phyloP scores from a whole-genome alignment of 2,113 vertebrate genomes.

The Cryptotis parvus region DNA sequence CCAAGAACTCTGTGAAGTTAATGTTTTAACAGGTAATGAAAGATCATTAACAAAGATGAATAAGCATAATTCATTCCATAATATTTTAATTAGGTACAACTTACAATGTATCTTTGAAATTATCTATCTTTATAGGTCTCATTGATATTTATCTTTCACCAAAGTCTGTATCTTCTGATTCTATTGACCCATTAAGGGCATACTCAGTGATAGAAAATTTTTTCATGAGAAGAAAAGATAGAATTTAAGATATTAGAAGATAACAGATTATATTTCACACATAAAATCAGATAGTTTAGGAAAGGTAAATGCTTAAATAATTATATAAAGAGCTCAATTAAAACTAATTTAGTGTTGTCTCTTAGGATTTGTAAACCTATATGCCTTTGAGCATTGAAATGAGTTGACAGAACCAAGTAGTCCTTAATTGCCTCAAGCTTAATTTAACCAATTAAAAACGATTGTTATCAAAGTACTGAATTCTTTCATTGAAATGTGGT shows the following conservation, averaged over 20 bases:
- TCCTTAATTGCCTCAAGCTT: conserved; percentile 38
- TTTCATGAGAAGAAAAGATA: conserved; percentile 44
- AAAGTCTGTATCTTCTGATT: conserved; percentile 57
- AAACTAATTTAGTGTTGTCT: conserved; percentile 61
- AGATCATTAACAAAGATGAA: conserved; percentile 26
- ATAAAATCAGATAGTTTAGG: conserved; percentile 52
- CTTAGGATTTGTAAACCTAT: conserved; percentile 50
- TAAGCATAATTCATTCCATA: conserved; percentile 46
- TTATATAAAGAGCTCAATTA: conserved; percentile 66
- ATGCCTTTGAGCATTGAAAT: conserved; percentile 37
- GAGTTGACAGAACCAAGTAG: conserved; percentile 40
- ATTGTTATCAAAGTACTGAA: conserved; percentile 44
- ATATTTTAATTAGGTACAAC: conserved; percentile 60
- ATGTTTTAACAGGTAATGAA: background rate
- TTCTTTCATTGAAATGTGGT: background rate
- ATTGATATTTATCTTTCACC: conserved; percentile 22
- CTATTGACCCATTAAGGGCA: conserved; percentile 53
- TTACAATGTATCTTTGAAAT: conserved; percentile 16
- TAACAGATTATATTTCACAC: conserved; percentile 64
- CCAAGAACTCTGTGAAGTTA: background rate
- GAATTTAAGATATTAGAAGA: conserved; percentile 61
- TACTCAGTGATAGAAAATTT: conserved; percentile 45
- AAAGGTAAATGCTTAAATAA: conserved; percentile 62
- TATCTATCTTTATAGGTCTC: conserved; percentile 1
- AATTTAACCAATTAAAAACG: conserved; percentile 57